These are phyloP conservation scores for Siniperca undulata DNA, from an alignment of 2,797 vertebrate genomes.

Conservation along the genomic window DNA sequence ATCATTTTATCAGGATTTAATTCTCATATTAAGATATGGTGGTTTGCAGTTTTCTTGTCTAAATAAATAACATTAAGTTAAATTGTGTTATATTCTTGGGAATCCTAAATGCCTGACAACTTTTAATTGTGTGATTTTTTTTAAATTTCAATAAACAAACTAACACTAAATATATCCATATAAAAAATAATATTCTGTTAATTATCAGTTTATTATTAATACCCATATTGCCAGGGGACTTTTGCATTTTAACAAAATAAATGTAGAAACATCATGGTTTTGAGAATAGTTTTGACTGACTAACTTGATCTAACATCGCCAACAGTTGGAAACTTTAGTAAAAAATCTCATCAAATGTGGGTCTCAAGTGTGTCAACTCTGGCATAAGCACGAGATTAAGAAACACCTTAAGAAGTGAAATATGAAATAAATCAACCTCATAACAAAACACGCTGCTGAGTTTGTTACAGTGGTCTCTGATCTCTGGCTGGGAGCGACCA, in stretches of 20 bases:
- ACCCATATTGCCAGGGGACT: neutral
- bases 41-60: neutral
- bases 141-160: neutral
- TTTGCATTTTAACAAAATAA: neutral
- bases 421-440: neutral
- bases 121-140: neutral
- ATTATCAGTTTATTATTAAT: neutral
- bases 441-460: neutral
- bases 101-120: neutral
- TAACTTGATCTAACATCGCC: neutral
- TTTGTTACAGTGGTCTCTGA: neutral
- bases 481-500: conserved; percentile 5
- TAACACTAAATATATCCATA: neutral
- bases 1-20: neutral
- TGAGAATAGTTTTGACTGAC: neutral
- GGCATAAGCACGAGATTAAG: neutral
- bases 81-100: neutral
- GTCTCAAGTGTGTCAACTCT: neutral
- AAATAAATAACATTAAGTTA: neutral
- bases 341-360: neutral
- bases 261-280: neutral
- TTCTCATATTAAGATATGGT: too few species aligned
- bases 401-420: too few species aligned
- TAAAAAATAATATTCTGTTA: neutral
- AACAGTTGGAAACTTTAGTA: neutral